phyloP scores from a whole-genome alignment of 2,888 invertebrate species.

The Agrotis puta region DNA sequence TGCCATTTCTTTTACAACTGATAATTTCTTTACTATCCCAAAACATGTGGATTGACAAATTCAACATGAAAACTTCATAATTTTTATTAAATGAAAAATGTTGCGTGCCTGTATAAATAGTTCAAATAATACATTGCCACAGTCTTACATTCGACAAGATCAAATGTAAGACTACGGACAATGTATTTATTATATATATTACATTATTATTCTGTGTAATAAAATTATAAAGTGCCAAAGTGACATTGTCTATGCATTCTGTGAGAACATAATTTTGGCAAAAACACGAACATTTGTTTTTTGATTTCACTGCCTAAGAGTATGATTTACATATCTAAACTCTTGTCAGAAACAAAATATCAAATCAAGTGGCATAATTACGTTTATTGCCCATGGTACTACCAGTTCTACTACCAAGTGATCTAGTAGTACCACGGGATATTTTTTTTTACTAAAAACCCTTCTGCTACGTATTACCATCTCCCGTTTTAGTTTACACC shows the following conservation, averaged over 20 bases:
- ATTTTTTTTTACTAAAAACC: too few relatives aligned
- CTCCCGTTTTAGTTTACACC: too few relatives aligned
- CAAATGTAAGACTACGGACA: too few relatives aligned
- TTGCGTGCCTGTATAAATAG: not conserved
- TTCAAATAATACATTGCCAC: constrained; percentile 4
- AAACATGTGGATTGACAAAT: not conserved
- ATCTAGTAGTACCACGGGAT: too few relatives aligned
- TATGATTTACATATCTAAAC: constrained; percentile 43
- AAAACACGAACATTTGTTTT: constrained; percentile 24
- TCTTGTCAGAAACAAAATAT: constrained; percentile 35
- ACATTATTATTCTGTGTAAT: too few relatives aligned
- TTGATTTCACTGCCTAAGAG: constrained; percentile 13
- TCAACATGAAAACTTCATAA: not conserved
- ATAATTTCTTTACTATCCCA: constrained; percentile 43
- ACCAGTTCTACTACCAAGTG: too few relatives aligned
- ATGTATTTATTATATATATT: too few relatives aligned
- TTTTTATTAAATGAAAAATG: constrained; percentile 11
- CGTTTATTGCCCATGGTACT: too few relatives aligned
- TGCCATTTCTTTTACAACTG: constrained; percentile 2
- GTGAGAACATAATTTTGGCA: constrained; percentile 43
- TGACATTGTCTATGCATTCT: constrained; percentile 18
- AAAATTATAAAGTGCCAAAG: constrained; percentile 28
- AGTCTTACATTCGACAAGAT: not conserved
- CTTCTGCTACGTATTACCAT: too few relatives aligned
- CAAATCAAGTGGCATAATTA: constrained; percentile 22